Evolutionary conservation across 2,113 vertebrate species (phyloP).

Genomic region (Piaya cayana): DNA sequence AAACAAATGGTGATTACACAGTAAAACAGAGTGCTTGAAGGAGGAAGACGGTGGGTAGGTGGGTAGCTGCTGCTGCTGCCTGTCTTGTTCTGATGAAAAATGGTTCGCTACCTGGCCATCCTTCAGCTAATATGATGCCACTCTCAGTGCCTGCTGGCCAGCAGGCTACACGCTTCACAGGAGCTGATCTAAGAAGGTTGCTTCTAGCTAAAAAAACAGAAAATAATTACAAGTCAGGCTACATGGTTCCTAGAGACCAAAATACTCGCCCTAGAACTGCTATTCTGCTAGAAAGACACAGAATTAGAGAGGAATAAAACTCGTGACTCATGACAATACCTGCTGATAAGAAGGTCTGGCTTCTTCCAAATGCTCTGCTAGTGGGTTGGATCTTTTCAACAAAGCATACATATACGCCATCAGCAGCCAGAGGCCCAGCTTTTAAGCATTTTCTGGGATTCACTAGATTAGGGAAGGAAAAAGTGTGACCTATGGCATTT

Average conservation of each 20-base stretch:
- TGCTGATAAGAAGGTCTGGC: not conserved
- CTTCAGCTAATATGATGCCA: not conserved
- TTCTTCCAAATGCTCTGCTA: conserved; percentile 18
- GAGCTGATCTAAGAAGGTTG: not conserved
- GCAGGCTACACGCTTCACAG: not conserved
- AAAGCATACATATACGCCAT: not conserved
- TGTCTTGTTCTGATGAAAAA: not conserved
- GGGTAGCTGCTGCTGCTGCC: not conserved
- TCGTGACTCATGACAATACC: not conserved
- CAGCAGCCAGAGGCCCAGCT: not conserved
- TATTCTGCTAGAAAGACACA: not conserved
- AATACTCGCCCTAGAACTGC: not conserved
- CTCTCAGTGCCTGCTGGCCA: not conserved
- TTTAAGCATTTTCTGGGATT: not conserved
- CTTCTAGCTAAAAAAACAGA: not conserved
- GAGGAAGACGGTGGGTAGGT: not conserved
- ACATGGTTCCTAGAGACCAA: not conserved
- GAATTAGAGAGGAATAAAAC: not conserved
- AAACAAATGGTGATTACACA: not conserved
- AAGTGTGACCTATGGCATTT: not conserved
- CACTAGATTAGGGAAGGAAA: not conserved
- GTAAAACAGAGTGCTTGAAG: not conserved
- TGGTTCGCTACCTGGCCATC: not conserved
- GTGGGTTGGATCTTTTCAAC: conserved; percentile 2
- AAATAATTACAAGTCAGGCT: not conserved